phyloP scores from a whole-genome alignment of 2,888 invertebrate genomes.

The Trachelus stipa region DNA sequence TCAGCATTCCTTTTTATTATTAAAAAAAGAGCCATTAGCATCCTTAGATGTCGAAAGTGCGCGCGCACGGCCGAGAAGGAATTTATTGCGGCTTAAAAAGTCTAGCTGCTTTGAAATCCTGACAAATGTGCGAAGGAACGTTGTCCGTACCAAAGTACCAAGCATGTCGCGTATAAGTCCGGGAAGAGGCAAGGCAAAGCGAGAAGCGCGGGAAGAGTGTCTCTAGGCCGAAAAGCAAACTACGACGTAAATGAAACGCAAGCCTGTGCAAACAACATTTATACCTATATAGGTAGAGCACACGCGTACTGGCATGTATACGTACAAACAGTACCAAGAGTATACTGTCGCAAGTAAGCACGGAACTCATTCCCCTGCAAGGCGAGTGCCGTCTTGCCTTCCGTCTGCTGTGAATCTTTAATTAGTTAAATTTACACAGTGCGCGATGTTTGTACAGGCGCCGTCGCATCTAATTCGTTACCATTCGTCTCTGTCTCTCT shows the following conservation, averaged over 20 bases:
- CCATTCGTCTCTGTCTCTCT: background rate
- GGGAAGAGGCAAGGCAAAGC: background rate
- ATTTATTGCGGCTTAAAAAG: slow-evolving; percentile 68
- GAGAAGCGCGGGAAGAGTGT: slow-evolving; percentile 39
- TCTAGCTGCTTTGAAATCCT: slow-evolving; percentile 76
- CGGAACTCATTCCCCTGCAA: background rate
- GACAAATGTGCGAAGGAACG: slow-evolving; percentile 71
- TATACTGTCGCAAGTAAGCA: background rate
- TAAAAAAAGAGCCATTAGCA: background rate
- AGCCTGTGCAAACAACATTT: slow-evolving; percentile 43
- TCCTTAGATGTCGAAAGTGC: slow-evolving; percentile 3
- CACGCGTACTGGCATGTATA: background rate
- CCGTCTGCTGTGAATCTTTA: slow-evolving; percentile 33
- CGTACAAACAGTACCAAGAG: slow-evolving; percentile 3
- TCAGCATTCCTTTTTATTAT: background rate
- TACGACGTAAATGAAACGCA: slow-evolving; percentile 39
- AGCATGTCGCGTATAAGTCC: background rate
- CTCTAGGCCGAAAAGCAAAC: slow-evolving; percentile 64
- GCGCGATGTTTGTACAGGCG: slow-evolving; percentile 44
- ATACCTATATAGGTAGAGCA: background rate
- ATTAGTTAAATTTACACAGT: slow-evolving; percentile 46
- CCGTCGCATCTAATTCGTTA: slow-evolving; percentile 23
- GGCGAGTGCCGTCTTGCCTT: background rate
- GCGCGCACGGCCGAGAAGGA: slow-evolving; percentile 41
- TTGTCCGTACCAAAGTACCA: slow-evolving; percentile 25